phyloP scores from a whole-genome alignment of 2,888 invertebrate species.

The Sabatieria punctata region DNA sequence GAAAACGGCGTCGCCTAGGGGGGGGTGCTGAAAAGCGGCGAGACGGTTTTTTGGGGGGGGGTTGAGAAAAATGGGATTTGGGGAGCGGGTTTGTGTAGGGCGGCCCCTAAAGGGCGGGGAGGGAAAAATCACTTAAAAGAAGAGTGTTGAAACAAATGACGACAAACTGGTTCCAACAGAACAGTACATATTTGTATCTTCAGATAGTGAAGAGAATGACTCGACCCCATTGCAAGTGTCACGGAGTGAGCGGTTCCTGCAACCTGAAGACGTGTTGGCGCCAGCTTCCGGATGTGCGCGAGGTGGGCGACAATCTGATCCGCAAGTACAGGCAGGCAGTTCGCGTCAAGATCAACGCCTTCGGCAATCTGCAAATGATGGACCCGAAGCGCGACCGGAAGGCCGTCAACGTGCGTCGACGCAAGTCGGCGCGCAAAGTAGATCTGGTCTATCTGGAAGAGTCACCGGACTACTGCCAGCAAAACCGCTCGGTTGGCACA shows the following conservation, averaged over 20 bases:
- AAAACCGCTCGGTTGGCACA: slow-evolving; percentile 27
- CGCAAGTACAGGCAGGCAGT: slow-evolving; percentile 89
- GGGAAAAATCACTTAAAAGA: too few species aligned
- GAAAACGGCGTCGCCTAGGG: too few species aligned
- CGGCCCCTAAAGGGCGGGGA: too few species aligned
- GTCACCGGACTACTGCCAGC: slow-evolving; percentile 77
- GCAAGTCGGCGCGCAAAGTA: slow-evolving; percentile 27
- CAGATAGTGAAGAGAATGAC: slow-evolving; percentile 84
- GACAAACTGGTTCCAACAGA: too few species aligned
- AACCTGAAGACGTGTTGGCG: slow-evolving; percentile 98
- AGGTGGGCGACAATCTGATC: slow-evolving; percentile 50
- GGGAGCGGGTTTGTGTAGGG: too few species aligned
- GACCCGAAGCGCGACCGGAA: background rate
- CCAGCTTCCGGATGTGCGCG: slow-evolving; percentile 74
- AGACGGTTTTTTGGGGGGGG: too few species aligned
- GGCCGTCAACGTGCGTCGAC: background rate
- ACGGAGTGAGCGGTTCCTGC: slow-evolving; percentile 96
- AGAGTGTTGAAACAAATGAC: too few species aligned
- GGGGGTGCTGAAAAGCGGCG: too few species aligned
- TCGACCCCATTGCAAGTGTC: slow-evolving; percentile 87
- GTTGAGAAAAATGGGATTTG: too few species aligned
- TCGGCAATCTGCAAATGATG: slow-evolving; percentile 27
- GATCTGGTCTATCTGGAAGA: slow-evolving; percentile 82
- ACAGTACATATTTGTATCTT: too few species aligned
- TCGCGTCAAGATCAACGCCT: slow-evolving; percentile 39